Percentiles rank a stretch among this genome's conserved stretches.
These are phyloP conservation scores for Hemiprocne comata DNA, from an alignment of 2,113 vertebrate genomes.

Conservation along the genomic window DNA sequence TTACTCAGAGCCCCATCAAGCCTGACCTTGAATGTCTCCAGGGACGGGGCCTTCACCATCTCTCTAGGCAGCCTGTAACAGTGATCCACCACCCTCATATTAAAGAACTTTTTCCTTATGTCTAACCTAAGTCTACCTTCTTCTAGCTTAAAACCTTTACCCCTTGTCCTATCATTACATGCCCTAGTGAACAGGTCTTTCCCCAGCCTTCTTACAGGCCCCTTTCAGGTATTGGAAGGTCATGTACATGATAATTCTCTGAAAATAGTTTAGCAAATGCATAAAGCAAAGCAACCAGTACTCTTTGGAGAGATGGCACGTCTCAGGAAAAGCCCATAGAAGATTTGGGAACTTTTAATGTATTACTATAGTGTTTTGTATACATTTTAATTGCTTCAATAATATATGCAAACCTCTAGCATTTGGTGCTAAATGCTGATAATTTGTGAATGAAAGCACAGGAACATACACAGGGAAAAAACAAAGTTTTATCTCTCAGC, in stretches of 20 bases:
- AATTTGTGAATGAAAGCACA: constrained; percentile 19
- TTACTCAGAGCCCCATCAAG: too few relatives aligned
- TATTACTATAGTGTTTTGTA: constrained; percentile 9
- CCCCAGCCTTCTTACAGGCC: too few relatives aligned
- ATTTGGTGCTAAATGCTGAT: not conserved
- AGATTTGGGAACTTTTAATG: constrained; percentile 49
- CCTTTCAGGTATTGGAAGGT: not conserved
- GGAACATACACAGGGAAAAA: not conserved
- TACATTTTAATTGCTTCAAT: constrained; percentile 24
- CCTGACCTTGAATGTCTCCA: too few relatives aligned
- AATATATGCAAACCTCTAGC: not conserved
- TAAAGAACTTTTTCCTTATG: too few relatives aligned
- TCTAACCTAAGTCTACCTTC: too few relatives aligned
- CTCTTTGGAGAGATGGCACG: not conserved
- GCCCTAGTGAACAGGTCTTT: too few relatives aligned
- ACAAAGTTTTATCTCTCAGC: not conserved
- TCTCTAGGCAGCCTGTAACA: too few relatives aligned
- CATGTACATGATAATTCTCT: constrained; percentile 11
- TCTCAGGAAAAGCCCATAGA: constrained; percentile 35
- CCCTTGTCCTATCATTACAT: too few relatives aligned
- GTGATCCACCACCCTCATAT: too few relatives aligned
- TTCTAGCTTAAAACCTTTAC: too few relatives aligned
- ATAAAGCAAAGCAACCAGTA: not conserved
- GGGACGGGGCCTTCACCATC: too few relatives aligned
- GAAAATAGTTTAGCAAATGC: not conserved